Evolutionary conservation across 2,888 invertebrate genomes (phyloP), one percentile per base, ranked within the genome.

Genomic region (Fragum fragum): DNA sequence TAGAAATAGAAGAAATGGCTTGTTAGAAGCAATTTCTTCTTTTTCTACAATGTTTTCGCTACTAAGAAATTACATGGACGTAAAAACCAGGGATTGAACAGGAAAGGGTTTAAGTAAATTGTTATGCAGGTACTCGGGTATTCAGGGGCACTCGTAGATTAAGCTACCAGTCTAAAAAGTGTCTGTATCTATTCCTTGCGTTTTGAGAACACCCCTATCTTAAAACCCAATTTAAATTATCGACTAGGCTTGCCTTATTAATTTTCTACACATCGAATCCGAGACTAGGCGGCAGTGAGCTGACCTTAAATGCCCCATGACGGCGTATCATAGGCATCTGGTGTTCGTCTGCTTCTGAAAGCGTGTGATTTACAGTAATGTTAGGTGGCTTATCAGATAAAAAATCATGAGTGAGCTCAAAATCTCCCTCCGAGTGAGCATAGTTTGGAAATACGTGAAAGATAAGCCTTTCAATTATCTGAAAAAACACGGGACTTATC

Each of bases 311-410:
- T 70, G 53, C 28, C 70, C 53, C 70, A n/a, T 29, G 5, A 29
- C 32, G 29, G 53, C 53, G 42, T 53, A 53, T 53, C 53, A 53
- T 9, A 9, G 26, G 53, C 53, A 70, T 70, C 70, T 70, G 70
- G 70, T 3, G 52, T 70, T 32, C 53, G 70, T 53, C 53, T 53
- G 70, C 52, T 53, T 2, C 70, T 70, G 52, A 53, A 32, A 70
- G 70, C 70, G 70, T 70, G 70, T 70, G 70, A 70, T 66, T 66
- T 66, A 66, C 66, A n/a, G 39, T 26, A 39, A 66, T 42, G 39
- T 39, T 16, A 66, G 36, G 36, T 23, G 66, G 66, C 66, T 66
- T 66, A 66, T 66, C 66, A 42, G 42, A n/a, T 66, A 42, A 32
- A 21, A 21, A 36, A 36, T 66, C 66, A 66, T 26, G 36, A 32